These are phyloP conservation scores for Trachurus trachurus DNA, from an alignment of 2,797 vertebrate genomes.

Conservation along the genomic window DNA sequence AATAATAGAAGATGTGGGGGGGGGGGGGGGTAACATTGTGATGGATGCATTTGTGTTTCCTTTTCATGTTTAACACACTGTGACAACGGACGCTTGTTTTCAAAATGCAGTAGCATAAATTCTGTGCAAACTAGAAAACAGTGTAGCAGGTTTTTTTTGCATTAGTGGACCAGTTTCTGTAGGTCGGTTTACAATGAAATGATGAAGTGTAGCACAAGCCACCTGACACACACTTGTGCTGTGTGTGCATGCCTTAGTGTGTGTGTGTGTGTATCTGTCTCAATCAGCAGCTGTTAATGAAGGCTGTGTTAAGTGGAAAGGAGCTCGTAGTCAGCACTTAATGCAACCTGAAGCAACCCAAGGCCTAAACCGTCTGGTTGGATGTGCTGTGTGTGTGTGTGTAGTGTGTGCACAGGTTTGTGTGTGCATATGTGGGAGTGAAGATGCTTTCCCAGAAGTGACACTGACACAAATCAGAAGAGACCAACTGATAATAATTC, in stretches of 20 bases:
- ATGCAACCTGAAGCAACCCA: conserved; percentile 43
- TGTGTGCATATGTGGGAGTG: background rate
- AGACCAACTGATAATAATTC: conserved; percentile 20
- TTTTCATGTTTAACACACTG: conserved; percentile 17
- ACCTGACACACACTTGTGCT: conserved; percentile 30
- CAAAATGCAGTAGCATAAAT: conserved; percentile 25
- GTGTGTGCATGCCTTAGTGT: conserved; percentile 15
- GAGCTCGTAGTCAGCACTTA: conserved; percentile 29
- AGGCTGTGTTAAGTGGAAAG: conserved; percentile 35
- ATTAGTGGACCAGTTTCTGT: conserved; percentile 13
- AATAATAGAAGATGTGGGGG: background rate
- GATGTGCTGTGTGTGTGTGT: background rate
- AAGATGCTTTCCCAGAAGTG: background rate
- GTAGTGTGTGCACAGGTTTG: background rate
- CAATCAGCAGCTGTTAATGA: conserved; percentile 61
- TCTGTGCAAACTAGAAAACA: conserved; percentile 24
- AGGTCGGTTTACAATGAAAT: conserved; percentile 13
- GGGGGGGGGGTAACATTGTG: background rate
- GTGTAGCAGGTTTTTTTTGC: conserved; percentile 52
- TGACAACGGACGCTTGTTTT: conserved; percentile 11
- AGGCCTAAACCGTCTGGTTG: background rate
- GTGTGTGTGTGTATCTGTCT: conserved; percentile 13
- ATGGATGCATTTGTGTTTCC: conserved; percentile 14
- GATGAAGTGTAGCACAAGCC: conserved; percentile 14
- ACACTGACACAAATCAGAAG: conserved; percentile 4